phyloP scores from a whole-genome alignment of 2,797 vertebrate genomes.

The Onychomys torridus region DNA sequence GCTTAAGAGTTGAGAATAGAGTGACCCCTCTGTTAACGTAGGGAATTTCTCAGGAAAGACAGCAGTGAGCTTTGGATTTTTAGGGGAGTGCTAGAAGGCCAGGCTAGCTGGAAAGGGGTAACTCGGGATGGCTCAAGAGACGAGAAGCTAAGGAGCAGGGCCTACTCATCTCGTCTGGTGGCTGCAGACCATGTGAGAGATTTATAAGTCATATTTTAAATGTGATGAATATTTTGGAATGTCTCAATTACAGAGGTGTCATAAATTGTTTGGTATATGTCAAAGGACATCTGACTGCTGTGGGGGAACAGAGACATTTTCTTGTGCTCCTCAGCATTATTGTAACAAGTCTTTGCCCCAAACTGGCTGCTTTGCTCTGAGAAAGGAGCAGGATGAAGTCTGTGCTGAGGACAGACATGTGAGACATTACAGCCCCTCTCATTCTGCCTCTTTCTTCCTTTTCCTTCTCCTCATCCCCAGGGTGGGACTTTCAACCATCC shows the following conservation, averaged over 20 bases:
- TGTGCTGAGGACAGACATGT: not conserved
- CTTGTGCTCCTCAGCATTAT: not conserved
- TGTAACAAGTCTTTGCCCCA: conserved; percentile 2
- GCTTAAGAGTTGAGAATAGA: not conserved
- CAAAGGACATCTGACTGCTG: conserved; percentile 12
- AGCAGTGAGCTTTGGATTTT: not conserved
- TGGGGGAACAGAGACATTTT: not conserved
- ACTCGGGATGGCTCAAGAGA: not conserved
- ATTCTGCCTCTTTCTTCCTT: not conserved
- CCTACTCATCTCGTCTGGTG: not conserved
- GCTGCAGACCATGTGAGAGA: not conserved
- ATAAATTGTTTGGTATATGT: not conserved
- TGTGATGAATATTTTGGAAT: conserved; percentile 31
- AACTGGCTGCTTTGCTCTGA: not conserved
- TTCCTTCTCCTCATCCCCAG: not conserved
- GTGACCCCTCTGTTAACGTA: not conserved
- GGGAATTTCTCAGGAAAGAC: not conserved
- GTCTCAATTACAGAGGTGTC: conserved; percentile 27
- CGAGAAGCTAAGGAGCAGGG: not conserved
- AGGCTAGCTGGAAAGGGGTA: not conserved
- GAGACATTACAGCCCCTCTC: not conserved
- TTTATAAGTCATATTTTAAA: conserved; percentile 13
- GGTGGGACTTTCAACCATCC: not conserved
- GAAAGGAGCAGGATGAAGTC: not conserved
- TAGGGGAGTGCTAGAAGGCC: not conserved